A percentile compares a stretch with the other conserved stretches of the same genome.
Evolutionary conservation across 2,113 vertebrate species (phyloP).

Genomic region (Hydrolagus affinis): DNA sequence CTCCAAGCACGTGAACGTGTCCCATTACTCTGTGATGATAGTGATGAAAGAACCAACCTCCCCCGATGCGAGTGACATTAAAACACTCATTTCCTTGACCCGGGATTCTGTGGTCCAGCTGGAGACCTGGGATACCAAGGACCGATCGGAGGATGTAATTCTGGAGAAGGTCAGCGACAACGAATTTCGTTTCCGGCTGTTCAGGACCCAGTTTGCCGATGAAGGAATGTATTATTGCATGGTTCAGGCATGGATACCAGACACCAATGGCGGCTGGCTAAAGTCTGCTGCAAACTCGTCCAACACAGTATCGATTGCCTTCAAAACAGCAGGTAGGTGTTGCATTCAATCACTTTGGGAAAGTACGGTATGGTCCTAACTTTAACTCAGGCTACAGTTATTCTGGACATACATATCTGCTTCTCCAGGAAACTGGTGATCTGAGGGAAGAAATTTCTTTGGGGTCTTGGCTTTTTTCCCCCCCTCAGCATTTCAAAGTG

Average conservation of each 20-base stretch:
- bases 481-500: too few species aligned
- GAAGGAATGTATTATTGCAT: slow-evolving; percentile 79
- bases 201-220: slow-evolving; percentile 75
- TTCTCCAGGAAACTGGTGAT: not conserved
- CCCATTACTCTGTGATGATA: slow-evolving; percentile 76
- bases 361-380: not conserved
- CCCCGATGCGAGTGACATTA: slow-evolving; percentile 45
- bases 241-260: slow-evolving; percentile 76
- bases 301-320: slow-evolving; percentile 76
- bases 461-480: too few species aligned
- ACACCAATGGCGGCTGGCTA: slow-evolving; percentile 62
- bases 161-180: slow-evolving; percentile 74
- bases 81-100: slow-evolving; percentile 72
- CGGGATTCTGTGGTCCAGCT: slow-evolving; percentile 72
- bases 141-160: slow-evolving; percentile 67
- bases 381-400: not conserved
- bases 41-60: slow-evolving; percentile 57
- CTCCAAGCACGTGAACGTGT: slow-evolving; percentile 71
- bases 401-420: not conserved
- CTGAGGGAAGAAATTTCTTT: too few species aligned
- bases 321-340: slow-evolving; percentile 74
- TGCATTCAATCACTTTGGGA: not conserved
- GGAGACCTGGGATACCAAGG: slow-evolving; percentile 67
- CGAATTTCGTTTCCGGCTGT: slow-evolving; percentile 81
- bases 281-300: slow-evolving; percentile 64